These are phyloP conservation scores for Pipistrellus pygmaeus DNA, from an alignment of 2,797 vertebrate species.

Conservation along the genomic window DNA sequence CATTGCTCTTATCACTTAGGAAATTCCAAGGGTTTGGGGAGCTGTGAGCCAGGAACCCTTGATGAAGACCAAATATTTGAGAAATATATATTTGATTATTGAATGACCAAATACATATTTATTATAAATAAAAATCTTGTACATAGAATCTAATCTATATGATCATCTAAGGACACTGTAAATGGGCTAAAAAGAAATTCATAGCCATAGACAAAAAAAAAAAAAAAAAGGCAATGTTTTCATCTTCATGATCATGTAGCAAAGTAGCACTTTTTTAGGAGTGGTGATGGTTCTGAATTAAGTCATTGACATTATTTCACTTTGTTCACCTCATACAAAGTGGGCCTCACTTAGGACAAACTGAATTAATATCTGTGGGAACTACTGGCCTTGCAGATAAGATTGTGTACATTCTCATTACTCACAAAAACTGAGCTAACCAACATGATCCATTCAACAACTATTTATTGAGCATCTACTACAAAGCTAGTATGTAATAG, in stretches of 20 bases:
- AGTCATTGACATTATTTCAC: background rate
- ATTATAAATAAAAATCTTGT: background rate
- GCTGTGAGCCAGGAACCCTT: no score
- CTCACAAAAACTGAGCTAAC: background rate
- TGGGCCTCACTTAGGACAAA: background rate
- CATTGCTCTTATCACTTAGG: background rate
- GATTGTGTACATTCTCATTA: background rate
- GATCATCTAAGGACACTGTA: background rate
- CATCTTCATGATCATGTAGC: background rate
- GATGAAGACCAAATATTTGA: background rate
- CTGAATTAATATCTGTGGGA: background rate
- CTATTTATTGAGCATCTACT: slow-evolving; percentile 15
- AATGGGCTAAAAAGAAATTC: background rate
- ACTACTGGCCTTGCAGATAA: background rate
- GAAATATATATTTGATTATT: background rate
- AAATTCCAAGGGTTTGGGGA: background rate
- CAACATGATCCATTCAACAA: background rate
- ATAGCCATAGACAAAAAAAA: background rate
- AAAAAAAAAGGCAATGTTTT: background rate
- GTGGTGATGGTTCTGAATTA: background rate
- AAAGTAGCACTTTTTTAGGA: background rate
- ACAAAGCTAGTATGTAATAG: background rate
- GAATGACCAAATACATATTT: background rate
- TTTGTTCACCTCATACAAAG: background rate
- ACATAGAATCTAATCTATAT: background rate